phyloP scores from a whole-genome alignment of 2,113 vertebrate genomes.

The Heterocephalus glaber region DNA sequence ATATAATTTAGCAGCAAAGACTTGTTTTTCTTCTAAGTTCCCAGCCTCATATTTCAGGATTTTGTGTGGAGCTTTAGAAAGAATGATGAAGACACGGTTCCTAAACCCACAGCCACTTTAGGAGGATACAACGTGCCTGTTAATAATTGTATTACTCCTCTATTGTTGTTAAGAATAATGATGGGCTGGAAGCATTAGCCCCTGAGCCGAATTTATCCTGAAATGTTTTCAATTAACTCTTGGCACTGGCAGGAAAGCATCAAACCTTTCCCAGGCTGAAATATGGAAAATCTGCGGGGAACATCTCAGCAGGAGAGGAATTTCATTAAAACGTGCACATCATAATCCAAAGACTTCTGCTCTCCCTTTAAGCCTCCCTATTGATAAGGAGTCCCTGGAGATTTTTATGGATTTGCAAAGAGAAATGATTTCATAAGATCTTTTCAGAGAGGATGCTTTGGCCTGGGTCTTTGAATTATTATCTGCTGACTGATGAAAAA shows the following conservation, averaged over 20 bases:
- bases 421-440: slow-evolving; percentile 88
- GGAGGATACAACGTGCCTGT: slow-evolving; percentile 86
- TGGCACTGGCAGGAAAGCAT: slow-evolving; percentile 91
- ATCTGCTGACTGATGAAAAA: slow-evolving; percentile 88
- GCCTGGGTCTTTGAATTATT: slow-evolving; percentile 83
- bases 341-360: slow-evolving; percentile 91
- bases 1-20: slow-evolving; percentile 73
- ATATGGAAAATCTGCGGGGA: slow-evolving; percentile 94
- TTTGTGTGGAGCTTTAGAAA: slow-evolving; percentile 81
- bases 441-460: slow-evolving; percentile 86
- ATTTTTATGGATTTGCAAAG: slow-evolving; percentile 89
- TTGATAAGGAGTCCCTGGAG: slow-evolving; percentile 86
- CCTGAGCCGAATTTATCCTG: slow-evolving; percentile 89
- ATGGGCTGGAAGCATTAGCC: slow-evolving; percentile 87
- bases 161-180: slow-evolving; percentile 92
- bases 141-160: slow-evolving; percentile 91
- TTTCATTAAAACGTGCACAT: slow-evolving; percentile 92
- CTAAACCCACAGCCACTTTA: slow-evolving; percentile 84
- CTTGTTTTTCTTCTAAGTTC: slow-evolving; percentile 80
- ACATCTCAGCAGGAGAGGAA: slow-evolving; percentile 91
- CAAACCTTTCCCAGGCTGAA: slow-evolving; percentile 93
- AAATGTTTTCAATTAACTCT: slow-evolving; percentile 95
- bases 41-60: slow-evolving; percentile 82
- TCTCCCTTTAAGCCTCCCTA: slow-evolving; percentile 86
- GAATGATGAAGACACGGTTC: slow-evolving; percentile 82